Evolutionary conservation across 1,140 invertebrate species (phyloP).

Genomic region (Megathymus violae): DNA sequence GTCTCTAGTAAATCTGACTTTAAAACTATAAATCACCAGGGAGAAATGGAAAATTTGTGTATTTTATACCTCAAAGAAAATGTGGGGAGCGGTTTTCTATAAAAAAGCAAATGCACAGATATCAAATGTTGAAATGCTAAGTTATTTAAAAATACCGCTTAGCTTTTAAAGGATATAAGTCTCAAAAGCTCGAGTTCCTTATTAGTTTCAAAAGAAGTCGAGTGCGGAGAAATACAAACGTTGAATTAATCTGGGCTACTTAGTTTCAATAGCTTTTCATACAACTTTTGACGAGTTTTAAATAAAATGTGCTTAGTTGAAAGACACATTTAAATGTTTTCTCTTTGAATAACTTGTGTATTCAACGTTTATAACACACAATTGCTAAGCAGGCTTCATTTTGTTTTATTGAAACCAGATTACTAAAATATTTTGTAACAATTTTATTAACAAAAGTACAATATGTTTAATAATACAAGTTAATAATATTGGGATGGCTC

Average conservation of each 20-base stretch:
- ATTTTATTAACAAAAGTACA: no score
- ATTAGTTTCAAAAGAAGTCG: not conserved
- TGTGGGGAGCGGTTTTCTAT: not conserved
- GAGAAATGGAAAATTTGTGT: no score
- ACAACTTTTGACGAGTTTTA: not conserved
- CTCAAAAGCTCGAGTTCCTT: not conserved
- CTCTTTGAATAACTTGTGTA: not conserved
- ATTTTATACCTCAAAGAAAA: no score
- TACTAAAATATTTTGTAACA: no score
- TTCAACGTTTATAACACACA: not conserved
- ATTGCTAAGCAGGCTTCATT: no score
- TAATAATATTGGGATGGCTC: no score
- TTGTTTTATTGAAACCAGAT: no score
- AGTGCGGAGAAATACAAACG: not conserved
- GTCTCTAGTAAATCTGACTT: no score
- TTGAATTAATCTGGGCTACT: not conserved
- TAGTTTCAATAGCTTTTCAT: constrained; percentile 1
- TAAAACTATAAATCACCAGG: no score
- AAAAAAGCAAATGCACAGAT: no score
- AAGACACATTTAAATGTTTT: not conserved
- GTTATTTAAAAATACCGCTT: not conserved
- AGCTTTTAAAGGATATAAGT: not conserved
- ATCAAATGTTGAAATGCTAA: no score
- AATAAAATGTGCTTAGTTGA: not conserved
- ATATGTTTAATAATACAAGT: no score